phyloP scores from a whole-genome alignment of 2,113 vertebrate genomes.

The Columba janthina region DNA sequence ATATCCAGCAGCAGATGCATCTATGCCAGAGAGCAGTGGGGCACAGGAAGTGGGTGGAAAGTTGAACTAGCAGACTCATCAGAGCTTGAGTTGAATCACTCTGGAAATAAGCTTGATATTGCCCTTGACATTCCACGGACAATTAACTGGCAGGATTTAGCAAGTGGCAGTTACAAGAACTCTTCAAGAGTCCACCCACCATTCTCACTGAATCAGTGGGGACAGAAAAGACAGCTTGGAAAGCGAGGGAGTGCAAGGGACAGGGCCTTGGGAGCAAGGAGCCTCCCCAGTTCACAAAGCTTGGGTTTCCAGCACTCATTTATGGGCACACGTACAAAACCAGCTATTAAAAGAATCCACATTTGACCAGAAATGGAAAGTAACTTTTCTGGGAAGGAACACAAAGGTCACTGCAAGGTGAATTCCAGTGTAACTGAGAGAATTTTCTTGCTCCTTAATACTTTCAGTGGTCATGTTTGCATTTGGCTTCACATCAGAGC shows the following conservation, averaged over 20 bases:
- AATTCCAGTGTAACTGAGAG: not conserved
- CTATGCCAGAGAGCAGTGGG: rapidly evolving
- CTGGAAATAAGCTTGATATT: not conserved
- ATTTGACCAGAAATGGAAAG: not conserved
- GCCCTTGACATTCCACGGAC: not conserved
- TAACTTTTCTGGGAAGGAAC: not conserved
- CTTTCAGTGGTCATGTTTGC: not conserved
- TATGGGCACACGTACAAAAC: not conserved
- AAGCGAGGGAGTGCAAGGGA: not conserved
- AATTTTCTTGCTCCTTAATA: not conserved
- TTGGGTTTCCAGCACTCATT: not conserved
- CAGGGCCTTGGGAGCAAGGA: not conserved
- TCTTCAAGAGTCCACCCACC: not conserved
- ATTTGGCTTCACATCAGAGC: not conserved
- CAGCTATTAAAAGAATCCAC: not conserved
- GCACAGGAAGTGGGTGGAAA: not conserved
- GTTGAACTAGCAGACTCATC: not conserved
- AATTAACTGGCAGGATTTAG: not conserved
- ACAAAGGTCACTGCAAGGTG: not conserved
- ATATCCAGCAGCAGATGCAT: not conserved
- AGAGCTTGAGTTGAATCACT: not conserved
- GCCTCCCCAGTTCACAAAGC: not conserved
- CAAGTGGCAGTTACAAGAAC: not conserved
- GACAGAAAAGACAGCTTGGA: not conserved
- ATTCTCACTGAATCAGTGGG: not conserved